These are phyloP conservation scores for Xiphophorus birchmanni DNA, from an alignment of 2,797 vertebrate genomes.

Conservation along the genomic window DNA sequence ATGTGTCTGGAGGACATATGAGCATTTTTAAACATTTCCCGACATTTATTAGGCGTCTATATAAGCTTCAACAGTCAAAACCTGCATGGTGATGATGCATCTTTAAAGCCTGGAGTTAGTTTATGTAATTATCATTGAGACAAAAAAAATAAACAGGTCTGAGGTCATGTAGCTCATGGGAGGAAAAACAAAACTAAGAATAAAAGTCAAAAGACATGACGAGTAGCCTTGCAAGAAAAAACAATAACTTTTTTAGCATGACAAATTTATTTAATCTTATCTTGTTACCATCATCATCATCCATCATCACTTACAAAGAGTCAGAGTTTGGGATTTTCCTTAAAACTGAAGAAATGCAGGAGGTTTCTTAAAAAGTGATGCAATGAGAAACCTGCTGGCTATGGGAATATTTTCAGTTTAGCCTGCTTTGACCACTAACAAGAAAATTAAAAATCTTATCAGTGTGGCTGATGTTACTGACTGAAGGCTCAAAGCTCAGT, in stretches of 20 bases:
- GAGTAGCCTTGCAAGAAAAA: background rate
- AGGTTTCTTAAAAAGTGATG: background rate
- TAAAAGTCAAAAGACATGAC: background rate
- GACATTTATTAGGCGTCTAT: conserved; percentile 28
- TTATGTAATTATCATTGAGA: conserved; percentile 38
- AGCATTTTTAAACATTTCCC: conserved; percentile 31
- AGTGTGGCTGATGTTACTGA: background rate
- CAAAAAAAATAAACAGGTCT: conserved; percentile 22
- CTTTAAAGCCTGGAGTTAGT: conserved; percentile 40
- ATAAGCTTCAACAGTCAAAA: conserved; percentile 1
- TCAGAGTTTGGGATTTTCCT: background rate
- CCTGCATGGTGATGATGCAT: conserved; percentile 29
- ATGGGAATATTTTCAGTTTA: background rate
- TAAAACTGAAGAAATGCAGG: background rate
- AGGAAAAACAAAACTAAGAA: conserved; percentile 18
- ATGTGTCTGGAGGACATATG: conserved; percentile 21
- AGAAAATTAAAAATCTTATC: background rate
- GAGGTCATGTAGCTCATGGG: background rate
- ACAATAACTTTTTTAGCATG: conserved; percentile 42
- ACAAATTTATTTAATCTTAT: conserved; percentile 54
- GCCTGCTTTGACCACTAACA: background rate
- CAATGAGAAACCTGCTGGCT: background rate
- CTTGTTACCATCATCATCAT: background rate
- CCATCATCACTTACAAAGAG: background rate
- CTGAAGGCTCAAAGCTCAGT: background rate